Evolutionary conservation across 2,888 invertebrate genomes (phyloP), one percentile per base, ranked within the genome.

Genomic region (Protula sp.): DNA sequence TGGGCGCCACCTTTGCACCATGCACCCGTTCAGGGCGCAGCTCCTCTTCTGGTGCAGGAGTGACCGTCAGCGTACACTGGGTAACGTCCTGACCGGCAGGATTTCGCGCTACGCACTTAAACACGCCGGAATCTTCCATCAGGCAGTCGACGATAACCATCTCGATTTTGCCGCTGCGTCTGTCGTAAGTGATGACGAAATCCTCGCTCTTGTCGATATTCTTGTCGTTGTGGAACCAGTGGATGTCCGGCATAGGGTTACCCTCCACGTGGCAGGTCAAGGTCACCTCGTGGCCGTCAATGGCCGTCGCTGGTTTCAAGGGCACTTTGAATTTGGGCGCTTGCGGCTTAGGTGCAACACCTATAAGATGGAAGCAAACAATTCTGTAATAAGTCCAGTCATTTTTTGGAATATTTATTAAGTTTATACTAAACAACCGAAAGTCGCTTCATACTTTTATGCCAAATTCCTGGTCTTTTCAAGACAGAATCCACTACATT

Each of bases 11-110:
- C 14, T 54, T 45, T 19, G 50, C 50, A 5, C 24, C 14, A n/a
- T 54, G 19, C 22, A 57, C 30, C n/a, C 55, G 26, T 14, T 53
- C 58, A 2, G 45, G 47, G 1, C 52, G 54, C 24, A 54, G 48
- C 22, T 54, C 60, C 19, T 54, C 53, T n/a, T 56, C 29, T 14
- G 60, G 57, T 9, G 58, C 59, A 1, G 57, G 56, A 5, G 30
- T 57, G 4, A 70, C 69, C 0, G 63, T 62, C 51, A 67, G 60
- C 14, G 55, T 61, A 57, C 82, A 81, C 28, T 82, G 75, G 2
- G 83, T 80, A 48, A 95, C 92, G 45, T 97, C 95, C 83, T 94
- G 94, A 61, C 98, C 98, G 26, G 54, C 53, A 2, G 47, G 26
- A 60, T 67, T 67, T 9, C 56, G 54, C 14, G 64, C 64, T 1